These are phyloP conservation scores for Lycocerus yunnanus DNA, from an alignment of 2,888 invertebrate genomes.

Conservation along the genomic window DNA sequence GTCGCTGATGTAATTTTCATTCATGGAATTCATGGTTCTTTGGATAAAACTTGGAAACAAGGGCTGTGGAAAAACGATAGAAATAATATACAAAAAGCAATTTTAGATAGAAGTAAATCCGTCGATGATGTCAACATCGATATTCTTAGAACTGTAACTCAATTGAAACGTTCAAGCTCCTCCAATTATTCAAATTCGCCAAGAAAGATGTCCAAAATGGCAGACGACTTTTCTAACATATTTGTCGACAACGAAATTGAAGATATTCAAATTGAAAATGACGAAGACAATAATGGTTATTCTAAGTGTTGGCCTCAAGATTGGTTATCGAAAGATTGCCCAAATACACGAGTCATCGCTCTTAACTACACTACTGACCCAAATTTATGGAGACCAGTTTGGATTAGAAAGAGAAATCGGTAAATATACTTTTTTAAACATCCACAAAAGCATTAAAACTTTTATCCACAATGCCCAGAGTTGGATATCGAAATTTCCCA, in stretches of 20 bases:
- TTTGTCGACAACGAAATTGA: conserved; percentile 32
- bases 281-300: conserved; percentile 46
- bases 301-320: conserved; percentile 83
- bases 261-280: conserved; percentile 25
- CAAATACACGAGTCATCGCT: conserved; percentile 76
- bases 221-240: conserved; percentile 27
- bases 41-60: conserved; percentile 83
- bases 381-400: conserved; percentile 75
- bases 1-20: conserved; percentile 78
- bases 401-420: conserved; percentile 70
- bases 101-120: conserved; percentile 43
- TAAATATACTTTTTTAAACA: conserved; percentile 47
- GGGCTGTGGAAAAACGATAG: conserved; percentile 64
- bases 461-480: not conserved
- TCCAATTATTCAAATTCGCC: conserved; percentile 41
- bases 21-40: conserved; percentile 79
- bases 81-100: conserved; percentile 47
- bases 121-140: conserved; percentile 40
- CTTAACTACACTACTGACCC: conserved; percentile 83
- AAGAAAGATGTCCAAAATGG: conserved; percentile 41
- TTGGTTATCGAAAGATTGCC: conserved; percentile 81
- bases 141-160: conserved; percentile 11
- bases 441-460: not conserved
- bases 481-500: no score
- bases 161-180: conserved; percentile 43